Conservation (phyloP, 2,113 vertebrate species). For the Aplodontia rufa region DNA sequence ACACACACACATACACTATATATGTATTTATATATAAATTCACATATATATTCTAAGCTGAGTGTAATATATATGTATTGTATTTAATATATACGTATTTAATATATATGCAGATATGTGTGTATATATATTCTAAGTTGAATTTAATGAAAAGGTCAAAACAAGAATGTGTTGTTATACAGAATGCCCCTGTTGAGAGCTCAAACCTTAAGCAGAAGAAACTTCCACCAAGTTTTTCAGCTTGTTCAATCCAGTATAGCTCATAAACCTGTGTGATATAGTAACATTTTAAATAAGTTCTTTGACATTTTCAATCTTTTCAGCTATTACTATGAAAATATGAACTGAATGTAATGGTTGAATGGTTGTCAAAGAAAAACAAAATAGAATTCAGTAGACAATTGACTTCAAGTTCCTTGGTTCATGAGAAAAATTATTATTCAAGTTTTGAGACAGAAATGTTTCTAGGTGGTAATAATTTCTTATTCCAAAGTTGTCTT, state of each 20-base stretch:
- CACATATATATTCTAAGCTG: too few relatives aligned
- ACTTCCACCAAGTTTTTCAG: neutral
- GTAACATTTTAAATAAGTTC: neutral
- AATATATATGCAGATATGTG: too few relatives aligned
- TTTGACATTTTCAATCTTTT: neutral
- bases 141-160: neutral
- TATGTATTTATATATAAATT: too few relatives aligned
- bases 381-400: neutral
- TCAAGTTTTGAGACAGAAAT: neutral
- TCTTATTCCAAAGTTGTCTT: neutral
- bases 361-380: neutral
- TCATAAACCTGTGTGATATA: neutral
- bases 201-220: neutral
- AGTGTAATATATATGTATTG: too few relatives aligned
- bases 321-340: neutral
- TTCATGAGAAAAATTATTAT: neutral
- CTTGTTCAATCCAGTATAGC: neutral
- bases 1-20: too few relatives aligned
- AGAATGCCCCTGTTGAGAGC: neutral
- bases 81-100: too few relatives aligned
- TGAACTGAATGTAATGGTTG: neutral
- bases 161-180: neutral
- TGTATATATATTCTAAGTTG: neutral
- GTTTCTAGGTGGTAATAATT: neutral
- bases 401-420: neutral